A percentile compares a stretch with the other conserved stretches of the same genome.
phyloP scores from a whole-genome alignment of 2,888 invertebrate species.

The Tetragnatha montana region DNA sequence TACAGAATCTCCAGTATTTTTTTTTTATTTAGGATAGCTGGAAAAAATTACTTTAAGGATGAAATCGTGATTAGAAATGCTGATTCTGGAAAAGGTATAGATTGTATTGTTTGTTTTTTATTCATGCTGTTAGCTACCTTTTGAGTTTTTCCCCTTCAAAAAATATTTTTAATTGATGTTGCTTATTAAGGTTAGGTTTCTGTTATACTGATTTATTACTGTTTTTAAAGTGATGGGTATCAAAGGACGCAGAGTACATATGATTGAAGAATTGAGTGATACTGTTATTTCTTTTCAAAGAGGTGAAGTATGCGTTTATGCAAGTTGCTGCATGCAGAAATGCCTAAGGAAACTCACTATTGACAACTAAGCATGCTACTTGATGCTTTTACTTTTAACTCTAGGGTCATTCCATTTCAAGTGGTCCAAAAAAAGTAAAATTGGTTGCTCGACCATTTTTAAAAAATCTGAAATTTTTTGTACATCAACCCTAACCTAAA shows the following conservation, averaged over 20 bases:
- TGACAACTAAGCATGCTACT: constrained; percentile 36
- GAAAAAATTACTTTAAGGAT: constrained; percentile 95
- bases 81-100: constrained; percentile 94
- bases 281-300: constrained; percentile 99
- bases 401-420: no score
- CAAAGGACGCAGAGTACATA: constrained; percentile 97
- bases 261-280: constrained; percentile 98
- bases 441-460: no score
- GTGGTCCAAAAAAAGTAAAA: no score
- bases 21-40: constrained; percentile 81
- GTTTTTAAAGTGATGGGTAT: constrained; percentile 92
- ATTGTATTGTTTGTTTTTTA: not conserved
- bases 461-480: no score
- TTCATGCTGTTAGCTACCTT: not conserved
- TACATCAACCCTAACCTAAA: no score
- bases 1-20: not conserved
- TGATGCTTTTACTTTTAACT: constrained; percentile 39
- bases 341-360: constrained; percentile 34
- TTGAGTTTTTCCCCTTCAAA: not conserved
- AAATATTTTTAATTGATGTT: not conserved
- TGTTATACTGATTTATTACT: constrained; percentile 33
- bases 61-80: constrained; percentile 96
- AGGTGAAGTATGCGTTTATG: constrained; percentile 80
- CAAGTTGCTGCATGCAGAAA: constrained; percentile 54
- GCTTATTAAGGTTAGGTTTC: constrained; percentile 9